phyloP scores from a whole-genome alignment of 2,888 invertebrate species.

The Mythimna pallens region DNA sequence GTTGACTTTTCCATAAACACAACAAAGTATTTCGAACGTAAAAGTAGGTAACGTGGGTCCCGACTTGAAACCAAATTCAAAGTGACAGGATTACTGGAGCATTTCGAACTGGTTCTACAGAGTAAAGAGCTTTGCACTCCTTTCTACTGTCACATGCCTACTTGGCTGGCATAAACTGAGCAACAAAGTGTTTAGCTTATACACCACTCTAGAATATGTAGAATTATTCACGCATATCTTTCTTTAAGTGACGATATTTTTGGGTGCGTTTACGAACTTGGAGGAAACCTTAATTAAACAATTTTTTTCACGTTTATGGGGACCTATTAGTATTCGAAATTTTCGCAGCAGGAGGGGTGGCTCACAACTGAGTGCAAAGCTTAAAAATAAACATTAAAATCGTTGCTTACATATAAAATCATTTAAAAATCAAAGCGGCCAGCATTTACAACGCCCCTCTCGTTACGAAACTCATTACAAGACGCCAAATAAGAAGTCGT shows the following conservation, averaged over 20 bases:
- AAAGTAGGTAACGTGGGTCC: slow-evolving; percentile 77
- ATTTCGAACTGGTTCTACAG: slow-evolving; percentile 69
- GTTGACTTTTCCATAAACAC: slow-evolving; percentile 75
- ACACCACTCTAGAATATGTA: slow-evolving; percentile 10
- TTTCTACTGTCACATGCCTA: slow-evolving; percentile 62
- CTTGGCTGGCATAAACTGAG: slow-evolving; percentile 58
- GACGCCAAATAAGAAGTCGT: slow-evolving; percentile 87
- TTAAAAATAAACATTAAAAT: slow-evolving; percentile 58
- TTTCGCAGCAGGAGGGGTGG: slow-evolving; percentile 40
- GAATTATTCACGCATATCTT: background rate
- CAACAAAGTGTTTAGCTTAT: slow-evolving; percentile 59
- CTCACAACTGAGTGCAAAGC: slow-evolving; percentile 50
- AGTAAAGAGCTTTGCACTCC: slow-evolving; percentile 69
- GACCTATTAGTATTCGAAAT: slow-evolving; percentile 49
- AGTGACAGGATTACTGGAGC: slow-evolving; percentile 81
- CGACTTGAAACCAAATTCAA: slow-evolving; percentile 75
- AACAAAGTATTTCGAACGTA: slow-evolving; percentile 77
- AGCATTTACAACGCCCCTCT: slow-evolving; percentile 76
- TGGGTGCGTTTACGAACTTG: background rate
- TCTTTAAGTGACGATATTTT: background rate
- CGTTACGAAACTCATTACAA: slow-evolving; percentile 88
- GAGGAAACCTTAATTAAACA: background rate
- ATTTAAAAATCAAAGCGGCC: slow-evolving; percentile 79
- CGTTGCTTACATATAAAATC: slow-evolving; percentile 68
- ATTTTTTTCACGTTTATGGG: slow-evolving; percentile 26